phyloP scores from a whole-genome alignment of 2,113 vertebrate species.

The Corythaixoides concolor region DNA sequence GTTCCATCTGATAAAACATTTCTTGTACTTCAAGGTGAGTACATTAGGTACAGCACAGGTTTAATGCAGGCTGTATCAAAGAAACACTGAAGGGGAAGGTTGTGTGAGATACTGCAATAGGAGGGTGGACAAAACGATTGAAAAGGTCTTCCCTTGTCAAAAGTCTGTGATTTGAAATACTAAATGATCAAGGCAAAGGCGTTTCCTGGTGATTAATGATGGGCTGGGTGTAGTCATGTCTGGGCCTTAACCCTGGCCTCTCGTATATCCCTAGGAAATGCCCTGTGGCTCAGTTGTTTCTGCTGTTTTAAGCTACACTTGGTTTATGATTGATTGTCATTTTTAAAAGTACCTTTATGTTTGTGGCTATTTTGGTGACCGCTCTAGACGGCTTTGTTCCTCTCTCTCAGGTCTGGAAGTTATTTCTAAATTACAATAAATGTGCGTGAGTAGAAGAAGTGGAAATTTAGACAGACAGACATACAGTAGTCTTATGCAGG shows the following conservation, averaged over 20 bases:
- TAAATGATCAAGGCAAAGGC: constrained; percentile 51
- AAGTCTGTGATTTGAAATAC: constrained; percentile 49
- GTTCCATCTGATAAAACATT: not conserved
- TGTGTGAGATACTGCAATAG: not conserved
- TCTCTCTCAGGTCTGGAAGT: not conserved
- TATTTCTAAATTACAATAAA: not conserved
- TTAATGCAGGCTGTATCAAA: not conserved
- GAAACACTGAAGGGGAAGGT: not conserved
- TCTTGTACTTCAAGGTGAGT: not conserved
- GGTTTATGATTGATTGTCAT: constrained; percentile 49
- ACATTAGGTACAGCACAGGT: not conserved
- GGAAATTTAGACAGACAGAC: not conserved
- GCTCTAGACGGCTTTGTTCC: constrained; percentile 42
- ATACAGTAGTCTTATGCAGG: not conserved
- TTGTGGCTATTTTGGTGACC: constrained; percentile 45
- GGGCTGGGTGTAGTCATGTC: constrained; percentile 65
- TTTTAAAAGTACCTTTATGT: constrained; percentile 27
- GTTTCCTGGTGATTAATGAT: constrained; percentile 73
- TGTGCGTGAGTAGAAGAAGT: not conserved
- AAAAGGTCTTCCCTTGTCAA: constrained; percentile 34
- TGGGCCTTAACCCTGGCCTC: constrained; percentile 67
- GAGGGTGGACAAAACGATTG: not conserved
- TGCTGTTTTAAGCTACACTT: constrained; percentile 39
- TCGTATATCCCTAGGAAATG: constrained; percentile 63
- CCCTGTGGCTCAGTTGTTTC: constrained; percentile 55